phyloP scores from a whole-genome alignment of 53 echinoderm and acorn worm species.

The Luidia sarsii region DNA sequence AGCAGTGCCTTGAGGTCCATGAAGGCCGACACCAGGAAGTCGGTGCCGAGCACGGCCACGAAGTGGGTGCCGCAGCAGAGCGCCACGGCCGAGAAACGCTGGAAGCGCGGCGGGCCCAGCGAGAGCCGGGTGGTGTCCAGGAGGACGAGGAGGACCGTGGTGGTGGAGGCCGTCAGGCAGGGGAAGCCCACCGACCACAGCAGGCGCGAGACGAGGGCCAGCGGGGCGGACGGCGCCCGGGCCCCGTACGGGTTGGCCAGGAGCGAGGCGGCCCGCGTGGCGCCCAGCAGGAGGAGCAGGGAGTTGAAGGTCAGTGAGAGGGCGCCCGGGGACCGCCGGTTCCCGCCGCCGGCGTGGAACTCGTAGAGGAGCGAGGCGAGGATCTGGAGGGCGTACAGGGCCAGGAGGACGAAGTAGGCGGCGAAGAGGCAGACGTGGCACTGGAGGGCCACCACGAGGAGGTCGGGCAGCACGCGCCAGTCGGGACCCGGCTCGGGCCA shows the following conservation, averaged over 20 bases:
- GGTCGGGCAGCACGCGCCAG: constrained; percentile 52
- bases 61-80: constrained; percentile 67
- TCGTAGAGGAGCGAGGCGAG: constrained; percentile 38
- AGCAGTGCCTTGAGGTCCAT: constrained; percentile 63
- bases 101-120: constrained; percentile 86
- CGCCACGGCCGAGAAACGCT: constrained; percentile 71
- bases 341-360: constrained; percentile 12
- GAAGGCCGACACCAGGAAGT: constrained; percentile 69
- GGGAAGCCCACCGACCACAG: constrained; percentile 93
- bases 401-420: constrained; percentile 53
- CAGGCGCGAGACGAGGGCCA: constrained; percentile 63
- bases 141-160: constrained; percentile 80
- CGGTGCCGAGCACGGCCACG: constrained; percentile 73
- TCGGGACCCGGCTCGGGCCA: constrained; percentile 98
- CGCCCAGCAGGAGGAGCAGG: constrained; percentile 62
- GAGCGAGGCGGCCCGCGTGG: constrained; percentile 73
- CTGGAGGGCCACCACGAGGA: constrained; percentile 61
- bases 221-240: constrained; percentile 48
- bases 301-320: constrained; percentile 66
- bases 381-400: constrained; percentile 52
- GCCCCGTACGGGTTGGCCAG: constrained; percentile 86
- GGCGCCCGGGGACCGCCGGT: constrained; percentile 11
- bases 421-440: constrained; percentile 76
- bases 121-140: constrained; percentile 88
- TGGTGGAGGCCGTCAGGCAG: constrained; percentile 76